Base-by-base conservation (phyloP, 2,888 invertebrate genomes). In the Venustoraphidia nigricollis region DNA sequence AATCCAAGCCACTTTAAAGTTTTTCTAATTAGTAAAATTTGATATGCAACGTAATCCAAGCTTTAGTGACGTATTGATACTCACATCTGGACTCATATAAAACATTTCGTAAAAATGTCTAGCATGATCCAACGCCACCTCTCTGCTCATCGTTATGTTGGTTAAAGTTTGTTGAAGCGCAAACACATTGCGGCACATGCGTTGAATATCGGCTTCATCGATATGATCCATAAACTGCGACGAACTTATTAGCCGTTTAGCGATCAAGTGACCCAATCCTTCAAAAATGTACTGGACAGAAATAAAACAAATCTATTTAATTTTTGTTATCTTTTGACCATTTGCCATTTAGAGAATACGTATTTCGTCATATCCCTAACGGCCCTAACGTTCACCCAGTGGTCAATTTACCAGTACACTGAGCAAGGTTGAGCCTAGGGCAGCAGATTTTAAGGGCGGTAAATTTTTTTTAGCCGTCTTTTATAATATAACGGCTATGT, bases 41-140 rank as follows among this genome's bases (percentile, higher is more conserved):
- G 3, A 27, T 27, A 6, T 27, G 6, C 27, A 27, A 27, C 3
- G 27, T 27, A 6, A 27, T 27, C 27, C 3, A 27, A 27, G 27
- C 6, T 6, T 27, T 27, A 27, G 27, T 27, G 27, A 6, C 27
- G 45, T 27, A 35, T 2, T 10, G 27, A 10, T 40, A 59, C 67
- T 68, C 65, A 87, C 89, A 69, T 92, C 86, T 1, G 89, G 89
- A 17, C 81, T 75, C 58, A 81, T 76, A 55, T 85, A 83, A 51
- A 94, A 81, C 55, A 95, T 72, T 58, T 92, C 89, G 60, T 89
- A 88, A 68, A 91, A 95, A 55, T 82, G 81, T 58, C 89, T 76
- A 0, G 95, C 94, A 60, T 90, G 81, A 66, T 94, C 93, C 57
- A 96, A 71, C 13, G 88, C 87, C 10, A 86, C 73, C 67, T 89